These are phyloP conservation scores for Champsocephalus gunnari DNA, from an alignment of 2,797 vertebrate genomes.

Conservation along the genomic window DNA sequence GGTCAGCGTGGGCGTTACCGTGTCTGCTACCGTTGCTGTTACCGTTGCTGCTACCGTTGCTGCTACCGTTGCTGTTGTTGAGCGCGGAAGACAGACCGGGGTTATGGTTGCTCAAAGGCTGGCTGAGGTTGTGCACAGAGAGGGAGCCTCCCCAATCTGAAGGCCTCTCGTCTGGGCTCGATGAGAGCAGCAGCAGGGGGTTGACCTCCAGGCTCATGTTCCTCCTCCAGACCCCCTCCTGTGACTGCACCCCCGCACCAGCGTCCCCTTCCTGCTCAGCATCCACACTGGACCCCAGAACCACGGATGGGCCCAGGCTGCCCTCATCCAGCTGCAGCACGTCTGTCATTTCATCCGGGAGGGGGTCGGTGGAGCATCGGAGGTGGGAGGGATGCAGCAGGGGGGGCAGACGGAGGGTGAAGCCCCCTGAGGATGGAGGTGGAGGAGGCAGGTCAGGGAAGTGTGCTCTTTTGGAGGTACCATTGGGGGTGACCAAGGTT, in stretches of 20 bases:
- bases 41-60: constrained; percentile 76
- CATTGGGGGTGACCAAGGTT: constrained; percentile 80
- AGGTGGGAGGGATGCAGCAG: constrained; percentile 84
- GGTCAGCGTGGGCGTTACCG: constrained; percentile 50
- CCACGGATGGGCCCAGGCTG: constrained; percentile 62
- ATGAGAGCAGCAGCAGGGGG: constrained; percentile 86
- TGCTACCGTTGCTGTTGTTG: constrained; percentile 72
- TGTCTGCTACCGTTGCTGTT: constrained; percentile 81
- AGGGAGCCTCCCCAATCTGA: constrained; percentile 88
- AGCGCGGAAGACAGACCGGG: constrained; percentile 66
- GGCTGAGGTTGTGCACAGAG: constrained; percentile 94
- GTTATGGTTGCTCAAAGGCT: constrained; percentile 77
- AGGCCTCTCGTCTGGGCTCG: constrained; percentile 62
- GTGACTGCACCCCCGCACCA: constrained; percentile 62
- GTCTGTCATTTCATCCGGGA: constrained; percentile 80
- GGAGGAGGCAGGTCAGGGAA: constrained; percentile 81
- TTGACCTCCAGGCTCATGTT: constrained; percentile 91
- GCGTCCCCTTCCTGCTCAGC: constrained; percentile 57
- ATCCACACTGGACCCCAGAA: constrained; percentile 60
- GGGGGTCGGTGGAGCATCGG: constrained; percentile 82
- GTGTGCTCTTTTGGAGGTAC: constrained; percentile 82
- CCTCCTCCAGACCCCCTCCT: constrained; percentile 87
- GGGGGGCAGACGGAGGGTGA: constrained; percentile 91
- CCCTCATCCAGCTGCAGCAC: constrained; percentile 44
- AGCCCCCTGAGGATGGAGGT: constrained; percentile 82